Conservation (phyloP, 2,888 invertebrate species). For the Drosophila hamatofila region DNA sequence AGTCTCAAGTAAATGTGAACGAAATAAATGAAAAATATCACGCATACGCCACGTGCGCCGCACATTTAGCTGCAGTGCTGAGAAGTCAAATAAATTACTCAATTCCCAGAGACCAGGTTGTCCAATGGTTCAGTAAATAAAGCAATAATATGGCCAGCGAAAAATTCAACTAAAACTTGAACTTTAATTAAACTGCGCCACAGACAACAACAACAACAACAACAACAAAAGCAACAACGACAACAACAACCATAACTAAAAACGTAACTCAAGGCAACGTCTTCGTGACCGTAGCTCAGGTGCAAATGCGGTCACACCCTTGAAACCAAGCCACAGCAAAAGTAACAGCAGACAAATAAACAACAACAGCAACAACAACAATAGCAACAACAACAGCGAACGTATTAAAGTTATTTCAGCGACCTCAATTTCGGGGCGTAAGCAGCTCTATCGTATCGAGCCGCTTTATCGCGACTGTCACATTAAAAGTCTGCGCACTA, state of each 20-base stretch:
- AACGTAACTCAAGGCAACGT: constrained; percentile 34
- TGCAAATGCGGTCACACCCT: constrained; percentile 71
- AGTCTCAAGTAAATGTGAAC: neutral
- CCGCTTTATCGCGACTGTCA: constrained; percentile 62
- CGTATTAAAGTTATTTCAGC: constrained; percentile 49
- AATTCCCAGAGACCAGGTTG: constrained; percentile 29
- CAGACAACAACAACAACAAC: constrained; percentile 29
- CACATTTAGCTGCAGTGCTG: constrained; percentile 37
- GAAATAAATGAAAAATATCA: constrained; percentile 27
- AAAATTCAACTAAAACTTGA: constrained; percentile 64
- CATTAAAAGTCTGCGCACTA: constrained; percentile 43
- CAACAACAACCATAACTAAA: constrained; percentile 11
- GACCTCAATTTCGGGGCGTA: constrained; percentile 43
- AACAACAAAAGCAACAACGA: neutral
- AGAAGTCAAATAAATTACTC: constrained; percentile 60
- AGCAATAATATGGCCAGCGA: constrained; percentile 64
- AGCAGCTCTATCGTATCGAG: constrained; percentile 41
- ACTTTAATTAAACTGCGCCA: constrained; percentile 77
- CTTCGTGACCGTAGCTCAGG: constrained; percentile 70
- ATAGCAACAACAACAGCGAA: constrained; percentile 4
- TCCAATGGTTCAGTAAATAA: constrained; percentile 48
- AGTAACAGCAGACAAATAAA: constrained; percentile 47
- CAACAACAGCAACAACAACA: constrained; percentile 25
- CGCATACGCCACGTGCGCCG: constrained; percentile 49
- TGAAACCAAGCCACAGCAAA: constrained; percentile 46